Evolutionary conservation across 2,113 vertebrate species (phyloP).

Genomic region (Erythrocercus mccallii): DNA sequence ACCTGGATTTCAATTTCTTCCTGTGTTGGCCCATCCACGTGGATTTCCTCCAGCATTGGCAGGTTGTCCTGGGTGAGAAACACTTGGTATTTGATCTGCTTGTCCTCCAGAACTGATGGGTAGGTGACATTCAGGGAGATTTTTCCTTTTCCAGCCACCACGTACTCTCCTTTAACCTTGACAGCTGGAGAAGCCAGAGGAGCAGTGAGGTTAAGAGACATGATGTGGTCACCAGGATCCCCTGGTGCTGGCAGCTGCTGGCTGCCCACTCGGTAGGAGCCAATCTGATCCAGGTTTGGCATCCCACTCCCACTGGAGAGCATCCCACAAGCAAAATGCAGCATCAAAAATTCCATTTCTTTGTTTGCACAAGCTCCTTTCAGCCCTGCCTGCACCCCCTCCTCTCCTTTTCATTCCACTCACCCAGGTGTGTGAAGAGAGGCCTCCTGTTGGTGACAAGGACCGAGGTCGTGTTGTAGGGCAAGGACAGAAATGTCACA

Average conservation of each 20-base stretch:
- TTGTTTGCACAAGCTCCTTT: neutral
- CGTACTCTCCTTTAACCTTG: constrained; percentile 72
- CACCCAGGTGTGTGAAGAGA: constrained; percentile 93
- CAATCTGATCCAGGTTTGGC: neutral
- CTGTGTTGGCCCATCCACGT: constrained; percentile 75
- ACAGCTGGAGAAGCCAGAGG: constrained; percentile 72
- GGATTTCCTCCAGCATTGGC: constrained; percentile 83
- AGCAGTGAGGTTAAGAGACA: neutral
- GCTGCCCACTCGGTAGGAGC: neutral
- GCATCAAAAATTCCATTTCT: neutral
- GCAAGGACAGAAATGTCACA: constrained; percentile 83
- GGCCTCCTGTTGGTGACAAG: constrained; percentile 82
- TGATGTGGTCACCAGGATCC: neutral
- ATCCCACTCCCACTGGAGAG: neutral
- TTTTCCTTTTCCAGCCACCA: constrained; percentile 79
- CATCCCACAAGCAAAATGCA: neutral
- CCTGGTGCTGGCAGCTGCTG: neutral
- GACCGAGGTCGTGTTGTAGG: constrained; percentile 77
- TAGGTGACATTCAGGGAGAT: constrained; percentile 78
- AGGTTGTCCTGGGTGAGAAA: constrained; percentile 81
- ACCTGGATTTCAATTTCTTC: constrained; percentile 87
- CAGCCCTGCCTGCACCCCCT: neutral
- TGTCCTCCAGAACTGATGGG: constrained; percentile 86
- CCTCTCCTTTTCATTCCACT: constrained; percentile 13
- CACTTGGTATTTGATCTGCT: constrained; percentile 77